Base-by-base conservation (phyloP, 2,888 invertebrate genomes). In the Lordiphosa fenestrarum region DNA sequence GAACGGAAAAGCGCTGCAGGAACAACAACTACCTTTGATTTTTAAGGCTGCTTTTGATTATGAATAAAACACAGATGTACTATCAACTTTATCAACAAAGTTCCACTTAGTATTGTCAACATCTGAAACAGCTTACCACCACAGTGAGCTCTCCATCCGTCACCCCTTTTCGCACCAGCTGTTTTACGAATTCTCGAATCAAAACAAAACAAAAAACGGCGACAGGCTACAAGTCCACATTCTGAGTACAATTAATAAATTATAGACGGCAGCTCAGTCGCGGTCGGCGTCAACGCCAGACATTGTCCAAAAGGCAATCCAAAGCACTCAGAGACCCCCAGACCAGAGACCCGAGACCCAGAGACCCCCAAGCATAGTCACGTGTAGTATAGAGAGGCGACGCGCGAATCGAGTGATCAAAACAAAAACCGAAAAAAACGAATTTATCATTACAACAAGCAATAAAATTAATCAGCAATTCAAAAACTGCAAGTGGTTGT, bases 381-480 rank as follows among this genome's bases (percentile, higher is more conserved):
- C 77, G 81, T 77, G 77, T 73, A 77, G 63, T 50, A 47, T 12
- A 60, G 51, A 62, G 49, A 51, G 54, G 58, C 53, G 54, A 65
- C 66, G 62, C 70, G 78, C 84, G 84, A 77, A 78, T 64, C 66
- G 69, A 71, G 69, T 65, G 55, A 84, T 77, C 81, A 84, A 84
- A 84, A 80, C 82, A 84, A 77, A 81, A 80, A 74, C 77, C 84
- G 76, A 81, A 78, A 75, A 82, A 74, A 84, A 84, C 75, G 75
- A 82, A 78, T 84, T 84, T 84, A 84, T 84, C 83, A 84, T 73
- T 82, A 81, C 85, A 84, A 78, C 76, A 75, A 82, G 83, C 72
- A 73, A 84, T 84, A 81, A 83, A 84, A 83, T 83, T 78, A 80
- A 80, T 83, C 83, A 80, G 83, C 83, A 80, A 83, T 84, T 84